phyloP scores from a whole-genome alignment of 2,888 invertebrate species.

The Bibio marci region DNA sequence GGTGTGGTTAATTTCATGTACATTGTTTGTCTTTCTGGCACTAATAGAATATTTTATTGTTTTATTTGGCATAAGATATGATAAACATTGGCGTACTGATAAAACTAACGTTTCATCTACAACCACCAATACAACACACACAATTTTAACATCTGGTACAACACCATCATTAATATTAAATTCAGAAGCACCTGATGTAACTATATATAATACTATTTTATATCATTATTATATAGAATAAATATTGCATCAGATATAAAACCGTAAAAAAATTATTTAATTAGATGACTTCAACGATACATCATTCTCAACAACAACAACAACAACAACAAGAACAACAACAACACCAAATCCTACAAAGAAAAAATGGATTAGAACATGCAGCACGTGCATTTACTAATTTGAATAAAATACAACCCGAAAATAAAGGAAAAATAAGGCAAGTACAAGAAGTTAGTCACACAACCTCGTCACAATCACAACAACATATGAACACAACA shows the following conservation, averaged over 20 bases:
- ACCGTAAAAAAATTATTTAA: conserved; percentile 12
- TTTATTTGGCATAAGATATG: conserved; percentile 44
- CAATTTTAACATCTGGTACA: conserved; percentile 14
- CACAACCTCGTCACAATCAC: too few species aligned
- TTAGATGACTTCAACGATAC: not conserved
- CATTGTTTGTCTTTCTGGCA: conserved; percentile 44
- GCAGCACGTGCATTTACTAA: conserved; percentile 13
- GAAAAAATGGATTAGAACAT: conserved; percentile 16
- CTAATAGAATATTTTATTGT: conserved; percentile 46
- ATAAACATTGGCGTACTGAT: conserved; percentile 39
- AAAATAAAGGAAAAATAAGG: conserved; percentile 8
- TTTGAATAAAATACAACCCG: conserved; percentile 15
- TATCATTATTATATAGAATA: too few species aligned
- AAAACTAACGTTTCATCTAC: conserved; percentile 21
- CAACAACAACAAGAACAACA: not conserved
- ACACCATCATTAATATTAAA: conserved; percentile 6
- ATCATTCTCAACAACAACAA: too few species aligned
- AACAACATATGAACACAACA: not conserved
- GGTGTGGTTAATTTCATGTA: conserved; percentile 48
- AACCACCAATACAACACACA: conserved; percentile 30
- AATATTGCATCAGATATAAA: conserved; percentile 11
- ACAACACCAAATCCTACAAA: conserved; percentile 6
- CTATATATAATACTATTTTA: not conserved
- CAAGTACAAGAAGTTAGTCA: not conserved
- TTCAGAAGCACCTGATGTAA: conserved; percentile 14